These are phyloP conservation scores for Toxostoma redivivum DNA, from an alignment of 2,113 vertebrate species.

Conservation along the genomic window DNA sequence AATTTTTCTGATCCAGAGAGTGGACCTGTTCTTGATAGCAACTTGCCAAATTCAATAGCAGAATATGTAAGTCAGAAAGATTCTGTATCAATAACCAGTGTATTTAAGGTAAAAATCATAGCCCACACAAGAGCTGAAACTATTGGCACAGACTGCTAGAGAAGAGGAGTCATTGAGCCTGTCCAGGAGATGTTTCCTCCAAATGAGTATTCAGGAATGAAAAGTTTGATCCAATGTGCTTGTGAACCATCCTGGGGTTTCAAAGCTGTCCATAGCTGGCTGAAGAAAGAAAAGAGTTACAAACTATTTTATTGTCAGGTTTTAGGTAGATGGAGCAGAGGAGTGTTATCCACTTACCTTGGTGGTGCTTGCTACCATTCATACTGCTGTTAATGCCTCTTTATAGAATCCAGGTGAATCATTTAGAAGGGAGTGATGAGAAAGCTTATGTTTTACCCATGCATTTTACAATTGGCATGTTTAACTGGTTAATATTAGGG, in stretches of 20 bases:
- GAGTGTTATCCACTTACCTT: neutral
- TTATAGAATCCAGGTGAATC: neutral
- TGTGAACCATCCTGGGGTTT: neutral
- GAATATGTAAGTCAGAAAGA: slow-evolving; percentile 81
- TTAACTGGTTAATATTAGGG: neutral
- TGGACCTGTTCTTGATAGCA: slow-evolving; percentile 87
- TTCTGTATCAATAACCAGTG: neutral
- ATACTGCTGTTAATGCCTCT: neutral
- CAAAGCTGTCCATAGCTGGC: neutral
- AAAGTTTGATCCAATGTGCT: neutral
- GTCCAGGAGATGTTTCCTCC: neutral
- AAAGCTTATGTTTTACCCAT: neutral
- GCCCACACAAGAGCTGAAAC: neutral
- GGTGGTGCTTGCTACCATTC: neutral
- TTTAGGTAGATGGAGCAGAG: neutral
- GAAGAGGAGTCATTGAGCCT: neutral
- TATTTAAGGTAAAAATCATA: neutral
- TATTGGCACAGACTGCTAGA: neutral
- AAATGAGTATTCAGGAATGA: neutral
- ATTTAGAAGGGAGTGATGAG: neutral
- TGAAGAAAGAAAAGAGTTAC: neutral
- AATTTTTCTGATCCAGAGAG: slow-evolving; percentile 81
- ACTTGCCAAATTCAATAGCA: slow-evolving; percentile 81
- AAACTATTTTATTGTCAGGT: neutral
- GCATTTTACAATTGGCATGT: neutral